These are phyloP conservation scores for Pollicipes pollicipes DNA, from an alignment of 1,140 invertebrate genomes.

Conservation along the genomic window DNA sequence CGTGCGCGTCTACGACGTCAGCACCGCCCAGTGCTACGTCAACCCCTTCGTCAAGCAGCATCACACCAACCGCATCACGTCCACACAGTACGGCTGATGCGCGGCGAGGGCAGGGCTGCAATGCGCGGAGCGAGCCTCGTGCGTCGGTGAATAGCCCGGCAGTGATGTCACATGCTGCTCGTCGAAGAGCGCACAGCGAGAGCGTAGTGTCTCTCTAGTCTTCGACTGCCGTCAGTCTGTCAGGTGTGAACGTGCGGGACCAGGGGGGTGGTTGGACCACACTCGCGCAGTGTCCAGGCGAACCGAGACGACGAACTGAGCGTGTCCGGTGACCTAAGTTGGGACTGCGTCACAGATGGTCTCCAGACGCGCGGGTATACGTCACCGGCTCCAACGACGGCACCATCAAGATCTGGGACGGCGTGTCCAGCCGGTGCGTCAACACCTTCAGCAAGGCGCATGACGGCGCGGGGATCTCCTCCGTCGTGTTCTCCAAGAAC, in stretches of 20 bases:
- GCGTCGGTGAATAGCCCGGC: too few relatives aligned
- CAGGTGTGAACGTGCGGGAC: too few relatives aligned
- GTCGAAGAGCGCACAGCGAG: too few relatives aligned
- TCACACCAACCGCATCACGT: constrained; percentile 68
- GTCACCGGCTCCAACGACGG: constrained; percentile 84
- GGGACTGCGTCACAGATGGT: constrained; percentile 26
- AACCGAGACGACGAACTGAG: too few relatives aligned
- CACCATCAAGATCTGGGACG: constrained; percentile 88
- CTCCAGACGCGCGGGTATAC: constrained; percentile 66
- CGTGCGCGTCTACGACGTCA: constrained; percentile 82
- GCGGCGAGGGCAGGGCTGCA: not conserved
- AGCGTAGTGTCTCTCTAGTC: too few relatives aligned
- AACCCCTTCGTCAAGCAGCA: constrained; percentile 77
- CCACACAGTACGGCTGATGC: constrained; percentile 34
- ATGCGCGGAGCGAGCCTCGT: too few relatives aligned
- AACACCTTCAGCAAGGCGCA: constrained; percentile 87
- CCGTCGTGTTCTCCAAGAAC: constrained; percentile 83
- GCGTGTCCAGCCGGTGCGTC: constrained; percentile 80
- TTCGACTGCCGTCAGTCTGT: too few relatives aligned
- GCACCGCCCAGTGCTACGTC: constrained; percentile 89
- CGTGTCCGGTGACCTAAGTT: too few relatives aligned
- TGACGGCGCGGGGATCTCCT: constrained; percentile 85
- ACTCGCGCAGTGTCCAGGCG: too few relatives aligned
- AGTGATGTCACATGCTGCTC: too few relatives aligned
- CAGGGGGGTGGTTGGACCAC: too few relatives aligned